Evolutionary conservation across 2,888 invertebrate genomes (phyloP).

Genomic region (Rhingia rostrata): DNA sequence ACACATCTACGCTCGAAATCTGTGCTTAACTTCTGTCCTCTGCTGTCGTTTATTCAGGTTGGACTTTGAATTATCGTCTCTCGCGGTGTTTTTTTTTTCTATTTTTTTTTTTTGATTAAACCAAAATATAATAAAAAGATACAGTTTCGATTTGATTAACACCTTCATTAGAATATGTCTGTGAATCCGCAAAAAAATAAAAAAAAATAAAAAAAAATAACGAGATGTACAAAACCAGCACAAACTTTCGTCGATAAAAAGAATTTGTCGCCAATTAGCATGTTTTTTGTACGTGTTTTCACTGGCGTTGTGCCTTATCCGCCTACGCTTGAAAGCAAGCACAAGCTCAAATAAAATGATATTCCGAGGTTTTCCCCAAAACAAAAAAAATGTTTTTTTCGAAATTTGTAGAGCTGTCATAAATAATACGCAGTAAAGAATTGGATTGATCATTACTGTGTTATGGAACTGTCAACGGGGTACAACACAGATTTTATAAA

Average conservation of each 20-base stretch:
- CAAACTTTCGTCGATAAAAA: constrained; percentile 1
- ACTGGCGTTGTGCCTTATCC: not conserved
- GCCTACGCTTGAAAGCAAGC: constrained; percentile 5
- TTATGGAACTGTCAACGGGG: constrained; percentile 19
- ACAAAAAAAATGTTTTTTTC: not conserved
- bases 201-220: constrained; percentile 1
- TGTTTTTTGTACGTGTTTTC: not conserved
- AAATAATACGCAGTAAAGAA: not conserved
- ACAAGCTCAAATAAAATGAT: not conserved
- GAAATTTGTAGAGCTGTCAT: constrained; percentile 14
- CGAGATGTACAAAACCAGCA: not conserved
- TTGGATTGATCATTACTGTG: constrained; percentile 8
- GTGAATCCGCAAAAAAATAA: constrained; percentile 27
- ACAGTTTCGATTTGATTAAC: constrained; percentile 42
- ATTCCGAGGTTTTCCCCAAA: constrained; percentile 3
- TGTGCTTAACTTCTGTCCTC: not conserved
- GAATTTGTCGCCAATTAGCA: constrained; percentile 29
- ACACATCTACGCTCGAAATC: constrained; percentile 2
- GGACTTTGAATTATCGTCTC: constrained; percentile 10
- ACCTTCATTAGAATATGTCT: constrained; percentile 33
- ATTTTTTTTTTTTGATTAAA: not conserved
- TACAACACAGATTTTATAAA: not conserved
- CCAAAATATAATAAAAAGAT: constrained; percentile 14
- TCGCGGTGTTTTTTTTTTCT: not conserved
- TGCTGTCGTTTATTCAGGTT: not conserved